Conservation (phyloP, 2,113 vertebrate species). For the Hippocampus zosterae region DNA sequence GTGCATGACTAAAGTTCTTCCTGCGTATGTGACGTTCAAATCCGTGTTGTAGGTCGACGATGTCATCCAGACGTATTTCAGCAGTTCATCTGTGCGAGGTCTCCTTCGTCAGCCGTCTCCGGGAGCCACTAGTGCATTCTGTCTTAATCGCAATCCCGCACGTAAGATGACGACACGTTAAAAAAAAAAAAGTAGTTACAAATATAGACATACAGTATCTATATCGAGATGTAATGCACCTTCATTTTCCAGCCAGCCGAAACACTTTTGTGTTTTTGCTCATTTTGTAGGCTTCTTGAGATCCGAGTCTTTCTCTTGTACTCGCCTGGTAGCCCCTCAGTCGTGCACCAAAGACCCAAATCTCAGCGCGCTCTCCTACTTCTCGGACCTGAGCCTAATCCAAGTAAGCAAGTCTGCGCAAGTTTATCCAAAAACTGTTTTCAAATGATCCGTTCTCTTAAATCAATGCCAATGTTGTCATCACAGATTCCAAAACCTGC, state of each 20-base stretch:
- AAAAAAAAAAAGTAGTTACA: neutral
- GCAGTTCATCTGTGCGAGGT: constrained; percentile 40
- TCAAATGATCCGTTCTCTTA: neutral
- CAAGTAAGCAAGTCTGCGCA: constrained; percentile 45
- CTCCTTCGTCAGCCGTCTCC: constrained; percentile 67
- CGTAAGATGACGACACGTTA: constrained; percentile 48
- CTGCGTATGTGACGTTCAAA: neutral
- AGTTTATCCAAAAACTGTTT: neutral
- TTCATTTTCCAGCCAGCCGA: too few relatives aligned
- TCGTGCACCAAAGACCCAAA: constrained; percentile 58
- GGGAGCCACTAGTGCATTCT: constrained; percentile 41
- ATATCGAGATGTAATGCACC: neutral
- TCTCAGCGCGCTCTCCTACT: constrained; percentile 62
- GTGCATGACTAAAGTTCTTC: neutral
- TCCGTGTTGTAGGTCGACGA: constrained; percentile 64
- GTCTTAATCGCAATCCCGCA: constrained; percentile 68
- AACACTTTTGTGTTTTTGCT: neutral
- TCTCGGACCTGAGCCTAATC: constrained; percentile 55
- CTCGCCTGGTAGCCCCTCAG: constrained; percentile 53
- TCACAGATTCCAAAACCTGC: constrained; percentile 58
- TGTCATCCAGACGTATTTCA: constrained; percentile 65
- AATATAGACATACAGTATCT: too few relatives aligned
- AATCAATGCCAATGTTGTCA: neutral
- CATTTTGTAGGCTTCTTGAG: constrained; percentile 65
- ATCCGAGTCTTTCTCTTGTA: constrained; percentile 61